phyloP scores from a whole-genome alignment of 2,113 vertebrate species.

The sheep (Ovis aries) region ARS-UI_Ramb_v3.0 NC_056066.1:57631001-57631500 shows the following conservation, averaged over 20 bases:
- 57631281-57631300: not conserved
- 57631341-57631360: not conserved
- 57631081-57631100: not conserved
- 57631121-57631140: not conserved
- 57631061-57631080: not conserved
- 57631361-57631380: fast-evolving
- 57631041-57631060: not conserved
- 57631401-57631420: not conserved
- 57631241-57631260: not conserved
- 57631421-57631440: fast-evolving
- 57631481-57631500: not conserved
- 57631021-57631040: not conserved
- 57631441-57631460: not conserved
- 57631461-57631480: no score
- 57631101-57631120: not conserved
- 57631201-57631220: not conserved
- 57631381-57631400: fast-evolving
- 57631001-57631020: slow-evolving; percentile 25
- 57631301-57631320: not conserved
- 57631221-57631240: fast-evolving
- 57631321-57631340: not conserved
- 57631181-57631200: not conserved
- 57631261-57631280: not conserved
- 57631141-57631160: fast-evolving
- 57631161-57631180: not conserved